These are phyloP conservation scores for Cercopithecus mona DNA, from an alignment of 2,113 vertebrate genomes.

Conservation along the genomic window DNA sequence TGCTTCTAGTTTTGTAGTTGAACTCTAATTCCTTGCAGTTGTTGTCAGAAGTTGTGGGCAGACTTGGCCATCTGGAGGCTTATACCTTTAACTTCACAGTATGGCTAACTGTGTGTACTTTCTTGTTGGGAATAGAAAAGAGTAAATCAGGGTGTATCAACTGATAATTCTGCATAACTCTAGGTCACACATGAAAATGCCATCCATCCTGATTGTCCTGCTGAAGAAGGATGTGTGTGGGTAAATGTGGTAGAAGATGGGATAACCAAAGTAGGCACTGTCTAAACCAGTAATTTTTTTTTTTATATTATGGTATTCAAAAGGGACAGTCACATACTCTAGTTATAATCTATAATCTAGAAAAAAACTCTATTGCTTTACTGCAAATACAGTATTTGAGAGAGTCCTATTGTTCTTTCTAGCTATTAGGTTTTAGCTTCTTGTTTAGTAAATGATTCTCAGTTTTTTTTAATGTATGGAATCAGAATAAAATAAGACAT, in stretches of 20 bases:
- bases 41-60: neutral
- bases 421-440: neutral
- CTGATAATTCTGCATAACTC: neutral
- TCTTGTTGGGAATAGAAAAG: neutral
- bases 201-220: neutral
- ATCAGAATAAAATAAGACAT: neutral
- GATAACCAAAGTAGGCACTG: neutral
- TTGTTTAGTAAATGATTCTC: conserved; percentile 19
- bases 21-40: neutral
- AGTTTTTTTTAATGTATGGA: neutral
- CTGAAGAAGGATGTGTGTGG: neutral
- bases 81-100: neutral
- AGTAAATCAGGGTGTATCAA: neutral
- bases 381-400: neutral
- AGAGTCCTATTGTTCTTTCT: neutral
- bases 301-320: neutral
- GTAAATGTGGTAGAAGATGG: neutral
- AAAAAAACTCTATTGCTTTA: neutral
- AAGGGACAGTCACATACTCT: neutral
- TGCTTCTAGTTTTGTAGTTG: neutral
- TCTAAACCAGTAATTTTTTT: neutral
- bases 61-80: neutral
- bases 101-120: neutral
- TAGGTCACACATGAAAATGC: neutral
- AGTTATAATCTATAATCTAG: neutral